These are phyloP conservation scores for Piscicola geometra DNA, from an alignment of 2,888 invertebrate species.

Conservation along the genomic window DNA sequence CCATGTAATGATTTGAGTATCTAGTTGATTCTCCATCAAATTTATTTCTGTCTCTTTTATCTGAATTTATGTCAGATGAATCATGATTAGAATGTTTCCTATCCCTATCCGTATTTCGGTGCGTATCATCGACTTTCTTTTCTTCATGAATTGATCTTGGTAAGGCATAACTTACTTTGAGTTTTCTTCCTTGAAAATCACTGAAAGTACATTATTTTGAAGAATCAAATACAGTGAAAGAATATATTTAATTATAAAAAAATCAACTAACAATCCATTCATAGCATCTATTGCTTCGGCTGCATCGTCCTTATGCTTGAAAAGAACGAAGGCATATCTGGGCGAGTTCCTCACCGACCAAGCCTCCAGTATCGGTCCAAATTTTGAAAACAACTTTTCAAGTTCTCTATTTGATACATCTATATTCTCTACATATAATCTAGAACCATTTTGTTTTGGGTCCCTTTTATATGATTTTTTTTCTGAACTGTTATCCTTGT, in stretches of 20 bases:
- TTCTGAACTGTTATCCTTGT: too few relatives aligned
- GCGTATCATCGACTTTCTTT: neutral
- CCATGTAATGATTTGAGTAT: too few relatives aligned
- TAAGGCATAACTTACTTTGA: neutral
- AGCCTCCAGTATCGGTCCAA: slow-evolving; percentile 7
- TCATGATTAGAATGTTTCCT: neutral
- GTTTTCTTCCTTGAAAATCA: slow-evolving; percentile 4
- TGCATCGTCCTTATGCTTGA: slow-evolving; percentile 7
- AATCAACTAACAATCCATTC: neutral
- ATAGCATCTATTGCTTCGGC: neutral
- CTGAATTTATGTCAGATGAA: neutral
- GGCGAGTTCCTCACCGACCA: neutral
- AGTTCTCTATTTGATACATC: slow-evolving; percentile 10
- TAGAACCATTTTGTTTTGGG: neutral
- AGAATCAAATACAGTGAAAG: too few relatives aligned
- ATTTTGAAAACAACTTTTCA: slow-evolving; percentile 10
- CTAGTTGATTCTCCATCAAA: neutral
- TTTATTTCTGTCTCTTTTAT: slow-evolving; percentile 2
- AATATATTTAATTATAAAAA: too few relatives aligned
- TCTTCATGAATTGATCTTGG: neutral
- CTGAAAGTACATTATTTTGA: neutral
- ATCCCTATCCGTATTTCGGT: too few relatives aligned
- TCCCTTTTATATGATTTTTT: too few relatives aligned
- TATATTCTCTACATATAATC: slow-evolving; percentile 4
- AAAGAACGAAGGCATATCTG: neutral